Base-by-base conservation (phyloP, 2,797 vertebrate species). In the Coracias cyanogaster region DNA sequence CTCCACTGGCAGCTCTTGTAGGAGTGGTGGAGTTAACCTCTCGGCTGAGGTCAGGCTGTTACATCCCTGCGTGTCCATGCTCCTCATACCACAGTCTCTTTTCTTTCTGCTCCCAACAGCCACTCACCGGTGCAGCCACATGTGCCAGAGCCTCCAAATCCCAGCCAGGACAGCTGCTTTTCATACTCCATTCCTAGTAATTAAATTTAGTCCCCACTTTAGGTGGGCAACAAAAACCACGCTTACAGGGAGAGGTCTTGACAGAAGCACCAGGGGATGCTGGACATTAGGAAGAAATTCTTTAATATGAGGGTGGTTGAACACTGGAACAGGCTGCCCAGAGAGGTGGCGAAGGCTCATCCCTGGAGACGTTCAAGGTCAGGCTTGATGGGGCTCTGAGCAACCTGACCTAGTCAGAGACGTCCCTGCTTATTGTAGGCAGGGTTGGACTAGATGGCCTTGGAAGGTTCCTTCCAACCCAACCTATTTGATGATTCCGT, bases 111-210 rank as follows among this genome's bases (percentile, higher is more conserved):
- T 17, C 73, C 86, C 70, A 13, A 13, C 26, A 29, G 33, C 60
- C 2, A 0, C 45, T 11, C 45, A 2, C 8, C 3, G 3, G 4
- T 15, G 31, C 37, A 2, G 21, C 9, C 51, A 0, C 35, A 7
- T 33, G 28, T 37, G 54, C 70, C 79, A 69, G 41, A 39, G 55
- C 37, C 62, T 37, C 65, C 52, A 11, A 26, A 37, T 1, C 29
- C 62, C 89, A 31, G n/a, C 10, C 66, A 19, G 82, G 8, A 3
- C 18, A 17, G 46, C 54, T 45, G 54, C 31, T 1, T 4, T 5
- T 52, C 60, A 0, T 0, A 2, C 16, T 3, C 17, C 14, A 1
- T 6, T 9, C 12, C 51, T 10, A 31, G 39, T 0, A 19, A 7
- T 3, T 20, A 2, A 3, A 28, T 14, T 74, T 12, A 3, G 15